Percentiles rank a stretch among this genome's conserved stretches.
Conservation (phyloP, 2,113 vertebrate species). For the Apodemus speciosus region DNA sequence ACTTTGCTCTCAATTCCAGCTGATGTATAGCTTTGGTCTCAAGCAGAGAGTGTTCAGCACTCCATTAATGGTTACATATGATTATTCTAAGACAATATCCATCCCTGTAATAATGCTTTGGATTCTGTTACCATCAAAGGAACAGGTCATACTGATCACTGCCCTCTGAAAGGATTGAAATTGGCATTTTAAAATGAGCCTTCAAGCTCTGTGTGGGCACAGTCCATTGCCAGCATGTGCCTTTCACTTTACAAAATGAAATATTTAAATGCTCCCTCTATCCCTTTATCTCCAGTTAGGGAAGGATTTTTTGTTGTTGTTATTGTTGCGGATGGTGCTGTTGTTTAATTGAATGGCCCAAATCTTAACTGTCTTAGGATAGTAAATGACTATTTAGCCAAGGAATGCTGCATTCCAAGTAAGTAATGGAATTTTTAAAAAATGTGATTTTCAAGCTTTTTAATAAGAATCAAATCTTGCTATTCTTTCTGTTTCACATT, state of each 20-base stretch:
- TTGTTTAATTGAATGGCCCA: not conserved
- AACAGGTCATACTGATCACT: not conserved
- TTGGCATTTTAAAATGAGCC: constrained; percentile 45
- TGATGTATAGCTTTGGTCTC: constrained; percentile 28
- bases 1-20: constrained; percentile 26
- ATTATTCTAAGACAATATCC: constrained; percentile 58
- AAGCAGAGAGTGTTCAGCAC: not conserved
- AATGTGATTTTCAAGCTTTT: constrained; percentile 23
- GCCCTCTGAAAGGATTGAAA: not conserved
- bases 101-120: not conserved
- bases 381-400: not conserved
- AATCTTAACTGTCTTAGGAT: not conserved
- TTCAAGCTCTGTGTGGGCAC: not conserved
- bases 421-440: not conserved
- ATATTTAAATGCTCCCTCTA: not conserved
- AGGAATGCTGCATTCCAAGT: not conserved
- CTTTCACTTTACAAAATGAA: not conserved
- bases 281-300: not conserved
- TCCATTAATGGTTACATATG: not conserved
- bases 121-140: not conserved
- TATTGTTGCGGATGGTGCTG: not conserved
- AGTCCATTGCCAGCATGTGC: not conserved
- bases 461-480: constrained; percentile 27
- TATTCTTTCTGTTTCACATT: constrained; percentile 28
- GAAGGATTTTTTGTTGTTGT: not conserved